phyloP scores from a whole-genome alignment of 1,140 invertebrate genomes.

The Choristoneura fumiferana region DNA sequence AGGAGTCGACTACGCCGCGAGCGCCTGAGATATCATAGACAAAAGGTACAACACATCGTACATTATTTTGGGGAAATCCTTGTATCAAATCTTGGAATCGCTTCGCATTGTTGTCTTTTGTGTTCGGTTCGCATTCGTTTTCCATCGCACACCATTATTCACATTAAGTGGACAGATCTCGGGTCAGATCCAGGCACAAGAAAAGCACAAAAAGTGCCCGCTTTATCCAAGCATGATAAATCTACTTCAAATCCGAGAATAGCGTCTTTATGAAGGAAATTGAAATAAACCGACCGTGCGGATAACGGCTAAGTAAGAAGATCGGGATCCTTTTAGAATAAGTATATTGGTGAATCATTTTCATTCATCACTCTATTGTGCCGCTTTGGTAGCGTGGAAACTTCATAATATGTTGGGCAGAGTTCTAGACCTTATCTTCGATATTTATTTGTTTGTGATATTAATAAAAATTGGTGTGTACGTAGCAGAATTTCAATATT shows the following conservation, averaged over 20 bases:
- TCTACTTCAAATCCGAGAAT: slow-evolving; percentile 78
- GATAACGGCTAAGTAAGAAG: slow-evolving; percentile 77
- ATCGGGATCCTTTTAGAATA: slow-evolving; percentile 73
- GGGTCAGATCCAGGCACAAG: slow-evolving; percentile 77
- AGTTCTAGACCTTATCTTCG: not conserved
- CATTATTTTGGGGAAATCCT: slow-evolving; percentile 58
- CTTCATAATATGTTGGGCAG: slow-evolving; percentile 1
- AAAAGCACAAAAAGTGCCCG: slow-evolving; percentile 78
- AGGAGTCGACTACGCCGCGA: no score
- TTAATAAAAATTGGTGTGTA: no score
- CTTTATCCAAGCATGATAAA: slow-evolving; percentile 78
- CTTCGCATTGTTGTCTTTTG: slow-evolving; percentile 76
- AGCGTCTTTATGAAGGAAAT: slow-evolving; percentile 78
- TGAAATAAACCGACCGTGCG: slow-evolving; percentile 78
- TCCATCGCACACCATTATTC: slow-evolving; percentile 78
- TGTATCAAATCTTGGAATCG: slow-evolving; percentile 75
- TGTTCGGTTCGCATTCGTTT: slow-evolving; percentile 76
- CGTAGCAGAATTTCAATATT: no score
- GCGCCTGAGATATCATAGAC: no score
- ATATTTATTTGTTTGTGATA: not conserved
- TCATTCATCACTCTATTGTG: slow-evolving; percentile 55
- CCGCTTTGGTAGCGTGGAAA: not conserved
- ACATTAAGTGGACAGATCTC: slow-evolving; percentile 79
- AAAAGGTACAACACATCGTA: not conserved
- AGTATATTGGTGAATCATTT: slow-evolving; percentile 72